Base-by-base conservation (phyloP, 2,113 vertebrate genomes). In the Aleadryas rufinucha region DNA sequence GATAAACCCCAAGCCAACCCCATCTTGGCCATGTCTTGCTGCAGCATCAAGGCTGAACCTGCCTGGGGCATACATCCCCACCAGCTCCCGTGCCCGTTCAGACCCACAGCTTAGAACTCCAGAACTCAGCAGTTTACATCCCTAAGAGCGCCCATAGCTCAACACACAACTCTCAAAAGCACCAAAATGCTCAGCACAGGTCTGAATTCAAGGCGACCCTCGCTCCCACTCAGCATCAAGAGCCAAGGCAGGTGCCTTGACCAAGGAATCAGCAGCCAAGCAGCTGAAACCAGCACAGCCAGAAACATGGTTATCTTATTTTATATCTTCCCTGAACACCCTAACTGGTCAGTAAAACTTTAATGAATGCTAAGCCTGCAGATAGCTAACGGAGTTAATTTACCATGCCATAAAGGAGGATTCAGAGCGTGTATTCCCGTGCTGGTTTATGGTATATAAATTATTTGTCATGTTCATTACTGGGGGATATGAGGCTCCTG, bases 371-470 rank as follows among this genome's bases (percentile, higher is more conserved):
- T 87, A 84, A 90, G 68, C 57, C 86, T 95, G 87, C 68, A 88
- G 68, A 89, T 35, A 90, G 91, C 84, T 79, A 95, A 89, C 49
- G 24, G 61, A 49, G 90, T 96, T 95, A 96, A 97, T 96, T 97
- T 97, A 95, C 69, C 3, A 0, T 76, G 84, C 71, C 66, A 60
- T 95, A 93, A 97, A 96, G 77, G 78, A 86, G 49, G 63, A 93
- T 76, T 76, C 35, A 68, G 82, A 77, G 88, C 3, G 1, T 15
- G 16, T 69, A 87, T 84, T 90, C 90, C 76, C 23, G 4, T 75
- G 71, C 87, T 91, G 80, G 86, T 96, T 96, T 96, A 93, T 82
- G 89, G 60, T 80, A 91, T 90, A 86, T 87, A 92, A 96, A 97
- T 95, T 84, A 94, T 81, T 90, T 84, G 75, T 88, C 90, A 21